Base-by-base conservation (phyloP, 2,888 invertebrate genomes). In the Ptilodon capucinus region DNA sequence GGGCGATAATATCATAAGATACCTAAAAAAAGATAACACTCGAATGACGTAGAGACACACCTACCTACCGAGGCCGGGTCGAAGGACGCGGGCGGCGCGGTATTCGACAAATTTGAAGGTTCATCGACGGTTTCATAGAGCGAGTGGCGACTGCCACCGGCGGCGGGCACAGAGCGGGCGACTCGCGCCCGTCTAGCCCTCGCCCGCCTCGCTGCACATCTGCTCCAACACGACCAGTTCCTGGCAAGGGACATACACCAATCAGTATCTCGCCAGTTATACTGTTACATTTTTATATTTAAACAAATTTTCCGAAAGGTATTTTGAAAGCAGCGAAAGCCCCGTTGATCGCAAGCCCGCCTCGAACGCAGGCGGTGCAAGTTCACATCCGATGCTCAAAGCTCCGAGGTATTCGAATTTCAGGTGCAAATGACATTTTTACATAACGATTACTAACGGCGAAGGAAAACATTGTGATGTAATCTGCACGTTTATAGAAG, bases 1-100 rank as follows among this genome's bases (percentile, higher is more conserved):
- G 86, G 85, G 86, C 85, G 84, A 80, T 87, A 88, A 88, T 88
- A 88, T 88, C 88, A 88, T 87, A n/a, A 88, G 88, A 86, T 87
- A 84, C 77, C 81, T 81, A 83, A 79, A 79, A 74, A 76, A 81
- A 74, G 66, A 57, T 61, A 71, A 75, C 67, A 65, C 70, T 70
- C 68, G 57, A 21, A 55, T 49, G 64, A 55, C 58, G 56, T 60
- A 59, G 57, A 70, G 40, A 40, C 57, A 64, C 63, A 46, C 54
- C 51, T 46, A 48, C 51, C 48, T 53, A 51, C 49, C 47, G 61
- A 51, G 46, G 42, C 54, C 43, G 48, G 43, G 19, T 25, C 40
- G 23, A 40, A 11, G 45, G 47, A 40, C 46, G 45, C 28, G 39
- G 39, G 36, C 21, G 50, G 32, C 48, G 40, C 44, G 25, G 23